Base-by-base conservation (phyloP, 1,140 invertebrate species). In the Heterodera carotae region DNA sequence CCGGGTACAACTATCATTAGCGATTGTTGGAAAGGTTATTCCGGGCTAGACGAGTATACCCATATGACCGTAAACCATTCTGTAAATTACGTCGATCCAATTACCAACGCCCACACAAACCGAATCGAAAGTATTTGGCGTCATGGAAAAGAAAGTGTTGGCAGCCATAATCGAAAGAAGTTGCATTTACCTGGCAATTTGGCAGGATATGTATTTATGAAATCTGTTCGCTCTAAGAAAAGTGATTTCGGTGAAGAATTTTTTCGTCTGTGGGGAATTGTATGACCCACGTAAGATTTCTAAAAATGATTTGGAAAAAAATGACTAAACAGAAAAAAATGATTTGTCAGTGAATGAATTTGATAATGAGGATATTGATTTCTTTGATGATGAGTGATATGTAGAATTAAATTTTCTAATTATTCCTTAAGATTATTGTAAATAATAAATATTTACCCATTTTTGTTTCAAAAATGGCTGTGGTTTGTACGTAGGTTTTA, bases 341-440 rank as follows among this genome's bases (percentile, higher is more conserved):
- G 59, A 62, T 29, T 4, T 6, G 18, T 4, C 4, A 62, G 59
- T 4, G 4, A 62, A 62, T 39, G 36, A 39, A 39, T 39, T 39
- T 25, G 59, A 62, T 29, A 18, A 5, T 29, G 59, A 62, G 59
- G 59, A 62, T 62, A 62, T 62, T 62, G 59, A 62, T 25, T 29
- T 62, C 4, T 62, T 62, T 29, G 59, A 62, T 62, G 59, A 62
- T 39, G n/a, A n/a, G n/a, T n/a, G n/a, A n/a, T n/a, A n/a, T n/a
- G n/a, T n/a, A n/a, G n/a, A n/a, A n/a, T n/a, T n/a, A n/a, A n/a
- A n/a, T n/a, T n/a, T n/a, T n/a, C n/a, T n/a, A n/a, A n/a, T n/a
- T n/a, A n/a, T n/a, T n/a, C n/a, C n/a, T n/a, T n/a, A n/a, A n/a
- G n/a, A n/a, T n/a, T n/a, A n/a, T n/a, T n/a, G n/a, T n/a, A n/a